These are phyloP conservation scores for Cyprinodon variegatus DNA, from an alignment of 2,113 vertebrate species.

Conservation along the genomic window DNA sequence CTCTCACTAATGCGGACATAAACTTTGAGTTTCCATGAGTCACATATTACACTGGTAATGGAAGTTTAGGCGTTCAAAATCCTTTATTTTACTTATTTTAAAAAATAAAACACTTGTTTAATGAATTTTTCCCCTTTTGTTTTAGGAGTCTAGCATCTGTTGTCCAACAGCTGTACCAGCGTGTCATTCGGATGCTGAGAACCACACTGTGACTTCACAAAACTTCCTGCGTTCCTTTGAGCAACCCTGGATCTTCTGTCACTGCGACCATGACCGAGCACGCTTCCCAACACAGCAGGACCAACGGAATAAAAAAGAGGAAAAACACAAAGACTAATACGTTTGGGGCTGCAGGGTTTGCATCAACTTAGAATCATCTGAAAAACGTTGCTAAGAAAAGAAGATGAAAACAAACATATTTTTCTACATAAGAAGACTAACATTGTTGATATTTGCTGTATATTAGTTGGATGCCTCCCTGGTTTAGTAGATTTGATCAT, in stretches of 20 bases:
- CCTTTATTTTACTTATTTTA: too few species aligned
- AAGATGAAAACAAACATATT: slow-evolving; percentile 11
- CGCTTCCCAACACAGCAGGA: slow-evolving; percentile 1
- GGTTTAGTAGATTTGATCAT: too few species aligned
- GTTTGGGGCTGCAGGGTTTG: neutral
- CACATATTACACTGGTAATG: neutral
- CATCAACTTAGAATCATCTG: neutral
- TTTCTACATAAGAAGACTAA: slow-evolving; percentile 32
- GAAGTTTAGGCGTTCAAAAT: too few species aligned
- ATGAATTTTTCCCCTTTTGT: neutral
- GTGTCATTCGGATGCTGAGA: slow-evolving; percentile 63
- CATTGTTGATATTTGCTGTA: slow-evolving; percentile 20
- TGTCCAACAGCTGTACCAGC: slow-evolving; percentile 76
- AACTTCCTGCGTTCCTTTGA: neutral
- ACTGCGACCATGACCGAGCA: neutral
- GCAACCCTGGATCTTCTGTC: neutral
- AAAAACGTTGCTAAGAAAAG: neutral
- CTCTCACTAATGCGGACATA: neutral
- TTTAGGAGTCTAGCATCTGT: slow-evolving; percentile 69
- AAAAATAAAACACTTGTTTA: neutral
- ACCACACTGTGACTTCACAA: slow-evolving; percentile 61
- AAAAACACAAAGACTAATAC: neutral
- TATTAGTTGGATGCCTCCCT: neutral
- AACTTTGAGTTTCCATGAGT: neutral
- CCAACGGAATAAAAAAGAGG: slow-evolving; percentile 13